Percentiles rank a stretch among this genome's conserved stretches.
These are phyloP conservation scores for Amphimedon queenslandica DNA, from an alignment of 37 sponge, comb jelly and placozoan species.

Conservation along the genomic window DNA sequence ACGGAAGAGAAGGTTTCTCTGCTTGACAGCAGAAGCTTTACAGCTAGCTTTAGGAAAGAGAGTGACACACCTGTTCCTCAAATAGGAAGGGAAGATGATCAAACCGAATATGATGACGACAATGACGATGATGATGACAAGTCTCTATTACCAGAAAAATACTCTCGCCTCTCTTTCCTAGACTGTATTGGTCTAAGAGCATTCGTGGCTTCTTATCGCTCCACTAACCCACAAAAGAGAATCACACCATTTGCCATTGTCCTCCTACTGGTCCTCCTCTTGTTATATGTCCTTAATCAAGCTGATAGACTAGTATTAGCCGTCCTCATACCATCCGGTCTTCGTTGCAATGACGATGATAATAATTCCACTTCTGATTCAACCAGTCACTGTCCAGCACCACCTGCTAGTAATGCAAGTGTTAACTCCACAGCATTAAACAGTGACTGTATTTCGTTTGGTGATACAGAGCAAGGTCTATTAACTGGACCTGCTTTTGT, in stretches of 20 bases:
- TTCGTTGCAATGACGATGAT: constrained; percentile 52
- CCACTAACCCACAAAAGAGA: constrained; percentile 17
- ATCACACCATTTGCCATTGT: constrained; percentile 61
- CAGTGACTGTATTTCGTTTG: constrained; percentile 62
- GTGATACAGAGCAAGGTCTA: constrained; percentile 72
- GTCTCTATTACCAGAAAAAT: too few species aligned
- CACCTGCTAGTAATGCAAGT: background rate
- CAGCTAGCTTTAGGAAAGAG: too few species aligned
- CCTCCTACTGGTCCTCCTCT: constrained; percentile 50
- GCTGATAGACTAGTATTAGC: constrained; percentile 81
- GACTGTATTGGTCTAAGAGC: background rate
- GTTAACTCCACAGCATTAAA: background rate
- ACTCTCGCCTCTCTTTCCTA: too few species aligned
- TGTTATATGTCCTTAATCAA: constrained; percentile 80
- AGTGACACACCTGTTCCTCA: too few species aligned
- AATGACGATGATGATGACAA: too few species aligned
- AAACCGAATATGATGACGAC: too few species aligned
- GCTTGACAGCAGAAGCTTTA: too few species aligned
- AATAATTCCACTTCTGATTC: background rate
- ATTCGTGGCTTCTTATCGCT: constrained; percentile 11
- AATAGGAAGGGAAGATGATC: too few species aligned
- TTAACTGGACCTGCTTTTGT: constrained; percentile 85
- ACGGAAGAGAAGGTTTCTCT: too few species aligned
- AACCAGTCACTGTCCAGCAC: background rate
- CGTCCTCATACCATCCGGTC: constrained; percentile 76